Conservation (phyloP, 2,113 vertebrate genomes). For the Anser brachyrhynchus region DNA sequence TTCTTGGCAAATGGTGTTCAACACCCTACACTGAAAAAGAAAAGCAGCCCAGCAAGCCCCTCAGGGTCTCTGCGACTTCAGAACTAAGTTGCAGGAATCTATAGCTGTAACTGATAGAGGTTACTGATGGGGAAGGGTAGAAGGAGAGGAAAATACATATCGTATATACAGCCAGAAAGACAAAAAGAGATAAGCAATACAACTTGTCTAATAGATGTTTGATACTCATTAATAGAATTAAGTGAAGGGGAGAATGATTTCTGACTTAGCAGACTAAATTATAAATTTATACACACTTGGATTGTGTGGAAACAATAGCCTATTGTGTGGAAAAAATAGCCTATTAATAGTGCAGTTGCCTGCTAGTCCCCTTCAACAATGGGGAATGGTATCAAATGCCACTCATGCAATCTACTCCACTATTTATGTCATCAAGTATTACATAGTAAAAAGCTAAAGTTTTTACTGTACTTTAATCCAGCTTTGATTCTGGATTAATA, state of each 20-base stretch:
- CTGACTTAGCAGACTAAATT: background rate
- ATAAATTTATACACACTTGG: background rate
- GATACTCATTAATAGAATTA: background rate
- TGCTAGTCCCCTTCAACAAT: background rate
- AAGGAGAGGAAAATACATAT: background rate
- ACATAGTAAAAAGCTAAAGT: background rate
- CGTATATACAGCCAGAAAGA: background rate
- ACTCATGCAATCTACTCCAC: background rate
- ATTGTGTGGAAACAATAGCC: background rate
- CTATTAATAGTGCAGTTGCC: background rate
- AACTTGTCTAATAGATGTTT: accelerated
- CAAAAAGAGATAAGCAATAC: background rate
- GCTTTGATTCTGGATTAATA: background rate
- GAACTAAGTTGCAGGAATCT: background rate
- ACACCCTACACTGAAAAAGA: background rate
- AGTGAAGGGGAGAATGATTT: background rate
- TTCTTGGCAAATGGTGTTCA: background rate
- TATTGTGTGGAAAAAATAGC: background rate
- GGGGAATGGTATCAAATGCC: background rate
- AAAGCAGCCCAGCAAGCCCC: background rate
- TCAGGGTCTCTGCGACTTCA: background rate
- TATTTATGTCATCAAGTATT: background rate
- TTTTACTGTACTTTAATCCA: background rate
- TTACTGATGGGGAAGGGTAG: background rate
- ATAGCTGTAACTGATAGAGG: background rate